Conservation (phyloP, 1,140 invertebrate species). For the Leptoteleia sp. region DNA sequence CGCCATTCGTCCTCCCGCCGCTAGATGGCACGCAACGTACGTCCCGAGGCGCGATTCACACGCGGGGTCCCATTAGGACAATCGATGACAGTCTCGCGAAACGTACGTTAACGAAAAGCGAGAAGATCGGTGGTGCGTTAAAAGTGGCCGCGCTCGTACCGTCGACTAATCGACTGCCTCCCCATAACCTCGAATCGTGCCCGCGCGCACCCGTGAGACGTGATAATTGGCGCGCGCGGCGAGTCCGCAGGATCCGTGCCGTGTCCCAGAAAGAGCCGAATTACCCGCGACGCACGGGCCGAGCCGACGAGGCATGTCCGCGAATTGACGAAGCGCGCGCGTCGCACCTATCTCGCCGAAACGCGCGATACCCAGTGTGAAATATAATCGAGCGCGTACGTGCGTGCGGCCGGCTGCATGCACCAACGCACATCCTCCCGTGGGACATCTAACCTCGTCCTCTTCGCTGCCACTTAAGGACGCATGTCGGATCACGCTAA, state of each 20-base stretch:
- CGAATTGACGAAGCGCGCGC: conserved; percentile 1
- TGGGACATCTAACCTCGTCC: conserved; percentile 30
- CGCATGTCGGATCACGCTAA: conserved; percentile 49
- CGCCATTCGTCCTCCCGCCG: neutral
- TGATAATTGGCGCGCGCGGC: no score
- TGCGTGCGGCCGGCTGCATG: no score
- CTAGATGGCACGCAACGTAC: conserved; percentile 27
- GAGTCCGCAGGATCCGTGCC: no score
- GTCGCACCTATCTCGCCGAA: no score
- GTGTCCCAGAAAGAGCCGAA: no score
- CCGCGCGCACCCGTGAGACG: no score
- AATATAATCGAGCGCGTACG: no score
- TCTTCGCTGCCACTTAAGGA: conserved; percentile 15
- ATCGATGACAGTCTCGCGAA: conserved; percentile 54
- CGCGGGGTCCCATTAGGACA: conserved; percentile 42
- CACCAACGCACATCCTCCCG: conserved; percentile 16
- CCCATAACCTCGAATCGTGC: no score
- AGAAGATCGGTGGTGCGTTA: conserved; percentile 21
- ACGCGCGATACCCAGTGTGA: no score
- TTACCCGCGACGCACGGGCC: no score
- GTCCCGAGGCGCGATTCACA: conserved; percentile 10
- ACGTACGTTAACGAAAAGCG: conserved; percentile 17
- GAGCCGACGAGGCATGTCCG: no score
- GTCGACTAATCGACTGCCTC: neutral
- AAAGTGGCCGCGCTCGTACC: neutral